Base-by-base conservation (phyloP, 1,140 invertebrate species). In the Drosophila serrata region DNA sequence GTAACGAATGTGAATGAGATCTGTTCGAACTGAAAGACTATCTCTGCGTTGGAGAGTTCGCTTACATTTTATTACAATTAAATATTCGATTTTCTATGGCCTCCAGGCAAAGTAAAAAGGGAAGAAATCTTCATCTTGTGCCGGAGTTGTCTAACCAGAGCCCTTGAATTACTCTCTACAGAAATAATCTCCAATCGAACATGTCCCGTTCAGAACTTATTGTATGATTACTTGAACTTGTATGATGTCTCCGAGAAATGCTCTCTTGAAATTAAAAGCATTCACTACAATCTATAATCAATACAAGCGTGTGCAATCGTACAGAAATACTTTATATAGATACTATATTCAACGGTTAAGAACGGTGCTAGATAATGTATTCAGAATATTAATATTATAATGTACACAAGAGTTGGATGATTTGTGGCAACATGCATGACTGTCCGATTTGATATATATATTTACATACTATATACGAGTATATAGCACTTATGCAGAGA, bases 361-460 rank as follows among this genome's bases (percentile, higher is more conserved):
- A 61, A 72, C n/a, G 19, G 70, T 74, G 70, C 69, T 55, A 22
- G 22, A 42, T 49, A 72, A 72, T 75, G 64, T 69, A 69, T 59
- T 46, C n/a, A 33, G 24, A 74, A 43, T 37, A 55, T 24, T 37
- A 3, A 35, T 35, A 55, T 37, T 55, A 22, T 3, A 22, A 43
- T 73, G 59, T 56, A 64, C 70, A 75, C 43, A 48, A 49, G 70
- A 45, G 39, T 76, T 65, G 53, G 72, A 76, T 76, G 73, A 76
- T 76, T 58, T 31, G 42, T 74, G 69, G 65, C 70, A 73, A 58
- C 74, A 77, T 77, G 74, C 74, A 77, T 68, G 74, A 77, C 74
- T 77, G 74, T 67, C 53, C 31, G 31, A 69, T 67, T 65, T 6
- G 58, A 53, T 53, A 33, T 65, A 51, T 22, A 29, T 31, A 72